These are phyloP conservation scores for Tympanoctomys barrerae DNA, from an alignment of 2,797 vertebrate genomes.

Conservation along the genomic window DNA sequence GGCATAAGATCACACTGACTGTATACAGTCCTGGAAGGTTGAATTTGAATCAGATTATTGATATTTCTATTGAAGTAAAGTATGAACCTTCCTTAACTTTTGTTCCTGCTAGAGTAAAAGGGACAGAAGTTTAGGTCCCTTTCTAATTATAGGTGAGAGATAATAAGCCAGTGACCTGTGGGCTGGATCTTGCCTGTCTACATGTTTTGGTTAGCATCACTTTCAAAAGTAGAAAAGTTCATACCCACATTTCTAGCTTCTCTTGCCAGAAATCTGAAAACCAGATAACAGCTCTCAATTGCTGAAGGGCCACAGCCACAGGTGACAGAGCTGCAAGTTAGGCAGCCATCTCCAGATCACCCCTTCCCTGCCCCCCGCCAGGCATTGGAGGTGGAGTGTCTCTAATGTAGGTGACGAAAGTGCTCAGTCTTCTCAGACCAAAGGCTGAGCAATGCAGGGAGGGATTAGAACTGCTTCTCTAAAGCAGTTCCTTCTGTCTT, in stretches of 20 bases:
- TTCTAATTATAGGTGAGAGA: not conserved
- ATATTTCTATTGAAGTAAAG: not conserved
- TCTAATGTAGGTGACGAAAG: not conserved
- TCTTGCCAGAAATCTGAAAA: slow-evolving; percentile 22
- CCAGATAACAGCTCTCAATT: not conserved
- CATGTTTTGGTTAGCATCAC: not conserved
- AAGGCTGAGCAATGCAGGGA: not conserved
- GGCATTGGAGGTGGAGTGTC: not conserved
- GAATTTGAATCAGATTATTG: not conserved
- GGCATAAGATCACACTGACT: not conserved
- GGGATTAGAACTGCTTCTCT: not conserved
- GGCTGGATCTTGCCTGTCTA: not conserved
- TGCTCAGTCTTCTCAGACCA: not conserved
- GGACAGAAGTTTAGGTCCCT: not conserved
- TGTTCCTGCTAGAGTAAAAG: not conserved
- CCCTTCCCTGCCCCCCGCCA: not conserved
- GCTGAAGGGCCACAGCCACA: not conserved
- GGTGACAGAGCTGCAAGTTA: not conserved
- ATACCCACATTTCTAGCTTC: slow-evolving; percentile 13
- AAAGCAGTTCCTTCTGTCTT: not conserved
- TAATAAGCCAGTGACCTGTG: not conserved
- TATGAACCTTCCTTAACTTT: not conserved
- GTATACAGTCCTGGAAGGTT: not conserved
- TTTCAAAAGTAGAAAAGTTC: slow-evolving; percentile 50
- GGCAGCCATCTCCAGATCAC: not conserved